Evolutionary conservation across 2,797 vertebrate species (phyloP), one percentile per base, ranked within the genome.

Genomic region (Neoniphon sammara): DNA sequence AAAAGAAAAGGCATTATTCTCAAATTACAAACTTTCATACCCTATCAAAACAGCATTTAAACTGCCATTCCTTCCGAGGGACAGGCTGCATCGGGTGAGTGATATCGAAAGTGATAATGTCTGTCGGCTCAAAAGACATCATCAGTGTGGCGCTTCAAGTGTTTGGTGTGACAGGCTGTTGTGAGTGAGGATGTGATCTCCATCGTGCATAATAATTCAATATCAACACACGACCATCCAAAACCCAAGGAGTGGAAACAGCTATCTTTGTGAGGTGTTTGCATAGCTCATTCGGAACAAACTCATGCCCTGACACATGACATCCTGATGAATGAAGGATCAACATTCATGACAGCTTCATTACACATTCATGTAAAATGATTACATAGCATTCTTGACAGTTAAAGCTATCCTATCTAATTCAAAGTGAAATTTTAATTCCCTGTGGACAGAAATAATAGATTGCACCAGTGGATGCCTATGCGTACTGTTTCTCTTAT

Each of bases 1-100:
- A 71, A 82, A 83, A n/a, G 11, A 15, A 84, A 76, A 83, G 6
- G 14, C 23, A 61, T 78, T 70, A 77, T 63, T 77, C 50, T 42
- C 42, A 73, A 81, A 84, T 80, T 47, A 63, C 54, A 78, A 62
- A 66, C 44, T 39, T 49, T 56, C 55, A 70, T 44, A n/a, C 27
- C 27, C 34, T 52, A 61, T 78, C 39, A 60, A 77, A 73, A 78
- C 47, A 73, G 69, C 49, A 56, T 75, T 63, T 58, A 21, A 75
- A 73, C 70, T 70, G 56, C 36, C 17, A 20, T 66, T 70, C 3
- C 11, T 61, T 57, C 6, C 4, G 5, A 62, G 20, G 2, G 15
- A 36, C 25, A 17, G 0, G 14, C 23, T 25, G 25, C 30, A 21
- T 64, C 49, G 60, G 72, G 47, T 10, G 49, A 64, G 55, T n/a